Evolutionary conservation across 2,888 invertebrate species (phyloP), one percentile per base, ranked within the genome.

Genomic region (Patella ulyssiponensis): DNA sequence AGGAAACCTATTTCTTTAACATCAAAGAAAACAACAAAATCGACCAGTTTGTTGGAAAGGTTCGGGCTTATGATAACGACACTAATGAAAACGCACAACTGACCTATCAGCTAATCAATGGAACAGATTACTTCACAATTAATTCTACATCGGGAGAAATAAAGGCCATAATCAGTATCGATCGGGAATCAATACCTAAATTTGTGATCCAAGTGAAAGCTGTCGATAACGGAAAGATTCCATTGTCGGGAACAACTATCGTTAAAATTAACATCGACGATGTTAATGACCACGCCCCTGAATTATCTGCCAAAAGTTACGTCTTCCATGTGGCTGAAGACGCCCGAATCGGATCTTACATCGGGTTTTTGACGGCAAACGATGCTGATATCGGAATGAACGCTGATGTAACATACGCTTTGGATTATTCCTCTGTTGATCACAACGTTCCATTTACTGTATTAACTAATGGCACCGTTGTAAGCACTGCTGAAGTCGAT

Each of bases 221-320:
- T 0, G 94, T 95, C 0, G 98, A 98, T 91, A 95, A 95, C 89
- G 90, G 89, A 7, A 80, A 73, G 64, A 84, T 85, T 11, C 94
- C 95, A 20, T 94, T 94, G 86, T 96, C 96, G 0, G 95, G 97
- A 81, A 96, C 95, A 89, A 96, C 97, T 0, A 96, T 95, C 87
- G 96, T 99, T 0, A 98, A 98, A 91, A 96, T 99, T 85, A 95
- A 96, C 0, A 95, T 99, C 0, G 95, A 96, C 0, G 99, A 99
- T 90, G 97, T 98, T 0, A 99, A 99, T 90, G 99, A 99, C 90
- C 98, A 98, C 91, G 94, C 96, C 5, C 98, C 98, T 0, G 80
- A 83, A 15, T 87, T 90, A 71, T 64, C 69, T 14, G 52, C 76
- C 12, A 44, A 4, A 17, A 76, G 84, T 7, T 89, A 87, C 79